Percentiles rank a stretch among this genome's conserved stretches.
phyloP scores from a whole-genome alignment of 2,797 vertebrate species.

The Chelonia mydas region DNA sequence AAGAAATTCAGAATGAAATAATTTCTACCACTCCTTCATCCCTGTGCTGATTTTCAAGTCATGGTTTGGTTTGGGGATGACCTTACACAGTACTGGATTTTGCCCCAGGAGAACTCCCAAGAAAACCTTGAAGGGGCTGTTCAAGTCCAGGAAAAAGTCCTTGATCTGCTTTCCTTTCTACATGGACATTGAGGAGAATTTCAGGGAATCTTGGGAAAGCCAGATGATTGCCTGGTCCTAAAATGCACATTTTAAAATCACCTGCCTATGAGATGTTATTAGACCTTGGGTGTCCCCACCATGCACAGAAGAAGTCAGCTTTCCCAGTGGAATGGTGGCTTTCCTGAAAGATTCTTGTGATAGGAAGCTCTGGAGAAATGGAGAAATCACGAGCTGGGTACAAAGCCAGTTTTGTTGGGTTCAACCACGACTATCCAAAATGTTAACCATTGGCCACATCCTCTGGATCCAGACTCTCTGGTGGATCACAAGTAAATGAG shows the following conservation, averaged over 20 bases:
- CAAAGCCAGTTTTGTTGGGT: neutral
- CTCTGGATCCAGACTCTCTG: neutral
- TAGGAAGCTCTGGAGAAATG: neutral
- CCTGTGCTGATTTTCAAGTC: neutral
- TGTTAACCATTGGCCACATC: neutral
- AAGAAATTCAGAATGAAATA: neutral
- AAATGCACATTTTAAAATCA: too few species aligned
- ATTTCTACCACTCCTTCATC: neutral
- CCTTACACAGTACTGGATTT: neutral
- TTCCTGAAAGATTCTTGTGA: neutral
- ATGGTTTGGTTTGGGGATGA: neutral
- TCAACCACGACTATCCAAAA: neutral
- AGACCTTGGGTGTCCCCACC: neutral
- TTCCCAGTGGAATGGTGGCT: neutral
- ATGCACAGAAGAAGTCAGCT: neutral
- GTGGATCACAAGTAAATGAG: neutral
- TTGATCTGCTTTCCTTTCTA: neutral
- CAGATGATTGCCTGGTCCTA: too few species aligned
- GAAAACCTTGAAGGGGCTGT: neutral
- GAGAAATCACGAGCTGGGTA: rapidly evolving
- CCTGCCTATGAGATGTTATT: too few species aligned
- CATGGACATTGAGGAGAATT: too few species aligned
- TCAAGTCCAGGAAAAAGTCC: neutral
- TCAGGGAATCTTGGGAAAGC: too few species aligned
- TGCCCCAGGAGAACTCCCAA: neutral